These are phyloP conservation scores for Atherinomorus stipes DNA, from an alignment of 2,113 vertebrate genomes.

Conservation along the genomic window DNA sequence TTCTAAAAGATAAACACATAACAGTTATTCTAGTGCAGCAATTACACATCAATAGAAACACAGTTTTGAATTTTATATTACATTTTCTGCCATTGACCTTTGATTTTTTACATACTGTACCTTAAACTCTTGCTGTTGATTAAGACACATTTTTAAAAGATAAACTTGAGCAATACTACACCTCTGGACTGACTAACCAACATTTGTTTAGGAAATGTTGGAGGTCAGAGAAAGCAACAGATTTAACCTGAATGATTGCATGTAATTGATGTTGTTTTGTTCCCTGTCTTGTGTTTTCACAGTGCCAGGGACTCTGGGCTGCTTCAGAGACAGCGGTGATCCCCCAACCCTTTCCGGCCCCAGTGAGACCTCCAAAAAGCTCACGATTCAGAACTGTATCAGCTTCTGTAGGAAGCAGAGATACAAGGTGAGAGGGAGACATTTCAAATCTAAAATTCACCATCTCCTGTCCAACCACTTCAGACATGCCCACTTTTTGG, in stretches of 20 bases:
- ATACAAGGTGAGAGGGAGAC: constrained; percentile 87
- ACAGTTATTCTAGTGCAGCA: too few relatives aligned
- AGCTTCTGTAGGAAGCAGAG: constrained; percentile 92
- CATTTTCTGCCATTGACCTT: too few relatives aligned
- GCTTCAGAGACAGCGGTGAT: constrained; percentile 95
- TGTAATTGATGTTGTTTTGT: background rate
- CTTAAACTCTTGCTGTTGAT: too few relatives aligned
- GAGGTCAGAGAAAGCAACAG: background rate
- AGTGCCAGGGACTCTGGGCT: constrained; percentile 98
- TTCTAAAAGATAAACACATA: too few relatives aligned
- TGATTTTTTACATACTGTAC: too few relatives aligned
- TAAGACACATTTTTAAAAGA: background rate
- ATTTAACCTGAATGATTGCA: background rate
- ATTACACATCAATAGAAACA: too few relatives aligned
- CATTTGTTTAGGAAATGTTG: background rate
- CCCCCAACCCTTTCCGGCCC: constrained; percentile 91
- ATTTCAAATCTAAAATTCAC: background rate
- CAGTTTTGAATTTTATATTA: too few relatives aligned
- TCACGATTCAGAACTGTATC: constrained; percentile 96
- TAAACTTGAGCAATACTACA: background rate
- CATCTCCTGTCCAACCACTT: background rate
- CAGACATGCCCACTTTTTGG: background rate
- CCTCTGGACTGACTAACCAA: background rate
- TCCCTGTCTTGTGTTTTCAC: constrained; percentile 35
- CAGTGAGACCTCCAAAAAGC: constrained; percentile 93